Evolutionary conservation across 2,113 vertebrate genomes (phyloP).

Genomic region (Nycticebus coucang): DNA sequence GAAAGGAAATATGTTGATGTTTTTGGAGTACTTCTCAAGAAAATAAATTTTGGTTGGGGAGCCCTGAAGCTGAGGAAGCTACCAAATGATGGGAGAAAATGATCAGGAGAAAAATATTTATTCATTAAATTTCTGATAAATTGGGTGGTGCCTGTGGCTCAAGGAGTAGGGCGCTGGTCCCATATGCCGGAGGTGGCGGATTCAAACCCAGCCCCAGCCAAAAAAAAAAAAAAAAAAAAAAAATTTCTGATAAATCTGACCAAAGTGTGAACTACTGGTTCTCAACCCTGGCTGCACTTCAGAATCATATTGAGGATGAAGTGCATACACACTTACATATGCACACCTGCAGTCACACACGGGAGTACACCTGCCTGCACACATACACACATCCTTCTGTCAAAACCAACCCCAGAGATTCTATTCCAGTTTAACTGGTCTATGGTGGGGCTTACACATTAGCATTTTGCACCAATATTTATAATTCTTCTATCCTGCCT

Average conservation of each 20-base stretch:
- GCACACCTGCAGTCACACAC: background rate
- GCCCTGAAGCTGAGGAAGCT: background rate
- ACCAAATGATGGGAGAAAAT: background rate
- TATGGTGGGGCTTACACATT: background rate
- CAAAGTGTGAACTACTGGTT: background rate
- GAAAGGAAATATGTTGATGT: background rate
- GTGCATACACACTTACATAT: background rate
- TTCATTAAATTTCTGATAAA: background rate
- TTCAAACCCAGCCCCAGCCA: too few relatives aligned
- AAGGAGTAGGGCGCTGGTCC: too few relatives aligned
- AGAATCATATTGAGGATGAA: background rate
- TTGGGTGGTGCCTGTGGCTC: too few relatives aligned
- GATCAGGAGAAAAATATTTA: background rate
- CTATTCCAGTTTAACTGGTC: background rate
- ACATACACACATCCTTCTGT: background rate
- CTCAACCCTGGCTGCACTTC: background rate
- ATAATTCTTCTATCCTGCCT: accelerated
- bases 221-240: too few relatives aligned
- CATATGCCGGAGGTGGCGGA: too few relatives aligned
- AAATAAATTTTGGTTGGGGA: background rate
- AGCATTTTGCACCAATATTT: background rate
- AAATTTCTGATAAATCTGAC: background rate
- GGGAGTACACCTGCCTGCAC: too few relatives aligned
- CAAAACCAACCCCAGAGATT: background rate
- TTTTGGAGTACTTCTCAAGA: background rate